Evolutionary conservation across 2,888 invertebrate genomes (phyloP).

Genomic region (Arge pagana): DNA sequence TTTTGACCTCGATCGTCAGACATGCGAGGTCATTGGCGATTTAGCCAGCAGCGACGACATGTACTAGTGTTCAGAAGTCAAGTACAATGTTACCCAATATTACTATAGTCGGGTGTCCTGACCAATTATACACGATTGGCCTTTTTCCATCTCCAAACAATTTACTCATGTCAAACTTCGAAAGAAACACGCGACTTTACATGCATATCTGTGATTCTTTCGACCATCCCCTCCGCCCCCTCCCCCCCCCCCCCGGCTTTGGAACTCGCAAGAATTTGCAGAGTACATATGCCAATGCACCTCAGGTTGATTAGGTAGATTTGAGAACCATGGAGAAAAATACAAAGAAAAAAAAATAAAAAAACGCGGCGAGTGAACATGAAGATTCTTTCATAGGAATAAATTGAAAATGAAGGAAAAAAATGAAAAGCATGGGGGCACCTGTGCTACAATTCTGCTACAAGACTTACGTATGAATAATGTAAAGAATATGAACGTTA

Average conservation of each 20-base stretch:
- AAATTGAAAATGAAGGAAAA: conserved; percentile 6
- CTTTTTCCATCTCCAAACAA: conserved; percentile 39
- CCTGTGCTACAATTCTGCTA: conserved; percentile 53
- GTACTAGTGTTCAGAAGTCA: conserved; percentile 42
- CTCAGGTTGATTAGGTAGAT: no score
- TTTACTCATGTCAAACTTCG: neutral
- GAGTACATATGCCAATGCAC: no score
- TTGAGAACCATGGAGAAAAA: no score
- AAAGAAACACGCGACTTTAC: no score
- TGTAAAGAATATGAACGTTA: conserved; percentile 55
- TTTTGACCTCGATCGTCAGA: no score
- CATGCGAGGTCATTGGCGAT: no score
- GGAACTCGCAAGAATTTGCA: no score
- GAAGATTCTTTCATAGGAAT: conserved; percentile 11
- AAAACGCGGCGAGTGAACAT: no score
- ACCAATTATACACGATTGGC: conserved; percentile 43
- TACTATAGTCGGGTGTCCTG: conserved; percentile 38
- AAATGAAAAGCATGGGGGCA: conserved; percentile 38
- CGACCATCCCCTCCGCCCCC: no score
- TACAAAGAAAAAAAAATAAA: no score
- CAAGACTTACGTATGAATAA: conserved; percentile 54
- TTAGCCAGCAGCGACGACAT: conserved; percentile 56
- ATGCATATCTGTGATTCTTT: no score
- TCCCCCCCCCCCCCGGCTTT: no score
- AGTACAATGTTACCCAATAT: conserved; percentile 15